Evolutionary conservation across 2,888 invertebrate species (phyloP).

Genomic region (Drosophila nr. fundita): DNA sequence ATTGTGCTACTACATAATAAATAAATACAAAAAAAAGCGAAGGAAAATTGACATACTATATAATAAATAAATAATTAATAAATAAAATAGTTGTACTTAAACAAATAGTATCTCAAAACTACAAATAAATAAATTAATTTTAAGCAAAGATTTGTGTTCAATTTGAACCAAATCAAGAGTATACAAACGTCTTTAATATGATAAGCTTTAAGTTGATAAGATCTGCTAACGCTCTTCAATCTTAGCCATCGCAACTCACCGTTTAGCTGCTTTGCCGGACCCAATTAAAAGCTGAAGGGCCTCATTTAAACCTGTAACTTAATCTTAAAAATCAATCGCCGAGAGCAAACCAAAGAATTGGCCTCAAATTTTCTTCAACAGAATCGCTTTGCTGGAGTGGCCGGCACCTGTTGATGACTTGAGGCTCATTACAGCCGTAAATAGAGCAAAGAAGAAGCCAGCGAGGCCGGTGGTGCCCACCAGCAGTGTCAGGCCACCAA

Average conservation of each 20-base stretch:
- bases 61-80: slow-evolving; percentile 1
- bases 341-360: not conserved
- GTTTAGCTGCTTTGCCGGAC: slow-evolving; percentile 3
- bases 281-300: slow-evolving; percentile 1
- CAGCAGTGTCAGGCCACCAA: slow-evolving; percentile 89
- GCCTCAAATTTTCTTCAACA: slow-evolving; percentile 71
- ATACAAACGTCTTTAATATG: not conserved
- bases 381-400: slow-evolving; percentile 69
- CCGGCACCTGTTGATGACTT: slow-evolving; percentile 83
- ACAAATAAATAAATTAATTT: slow-evolving; percentile 1
- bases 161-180: slow-evolving; percentile 30
- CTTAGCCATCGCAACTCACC: slow-evolving; percentile 15
- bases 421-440: slow-evolving; percentile 92
- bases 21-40: not conserved
- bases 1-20: not conserved
- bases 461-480: slow-evolving; percentile 92
- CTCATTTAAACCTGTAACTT: slow-evolving; percentile 12
- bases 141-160: slow-evolving; percentile 4
- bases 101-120: not conserved
- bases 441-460: slow-evolving; percentile 94
- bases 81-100: not conserved
- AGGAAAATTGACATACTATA: no score
- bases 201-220: not conserved
- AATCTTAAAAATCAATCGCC: slow-evolving; percentile 33
- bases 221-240: slow-evolving; percentile 29